These are phyloP conservation scores for Diglossa cyanea DNA, from an alignment of 2,797 vertebrate species.

Conservation along the genomic window DNA sequence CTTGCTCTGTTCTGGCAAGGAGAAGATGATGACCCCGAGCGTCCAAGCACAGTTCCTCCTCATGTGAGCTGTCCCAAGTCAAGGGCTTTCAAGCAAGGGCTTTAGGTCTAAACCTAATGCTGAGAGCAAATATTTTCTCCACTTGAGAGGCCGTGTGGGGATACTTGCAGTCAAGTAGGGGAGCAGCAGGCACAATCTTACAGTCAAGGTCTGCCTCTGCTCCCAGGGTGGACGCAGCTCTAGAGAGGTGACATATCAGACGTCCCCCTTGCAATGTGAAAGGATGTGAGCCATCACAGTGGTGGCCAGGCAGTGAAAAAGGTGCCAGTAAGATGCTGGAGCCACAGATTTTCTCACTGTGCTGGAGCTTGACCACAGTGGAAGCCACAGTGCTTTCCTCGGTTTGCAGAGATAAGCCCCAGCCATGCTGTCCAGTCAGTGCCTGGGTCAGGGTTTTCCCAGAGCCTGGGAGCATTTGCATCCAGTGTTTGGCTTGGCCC, in stretches of 20 bases:
- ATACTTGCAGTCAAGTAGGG: background rate
- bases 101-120: background rate
- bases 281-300: background rate
- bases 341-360: background rate
- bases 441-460: background rate
- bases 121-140: background rate
- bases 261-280: background rate
- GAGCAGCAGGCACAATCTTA: background rate
- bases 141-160: background rate
- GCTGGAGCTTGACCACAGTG: background rate
- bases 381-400: background rate
- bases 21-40: conserved; percentile 1
- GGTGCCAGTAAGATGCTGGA: background rate
- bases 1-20: background rate
- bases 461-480: background rate
- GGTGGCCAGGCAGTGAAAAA: background rate
- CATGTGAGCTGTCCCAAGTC: background rate
- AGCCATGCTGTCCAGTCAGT: background rate
- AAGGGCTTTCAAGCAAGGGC: background rate
- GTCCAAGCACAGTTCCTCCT: background rate
- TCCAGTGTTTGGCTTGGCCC: background rate
- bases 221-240: background rate
- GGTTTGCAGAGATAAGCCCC: background rate
- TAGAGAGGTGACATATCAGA: background rate
- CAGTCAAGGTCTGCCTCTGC: background rate